Evolutionary conservation across 2,888 invertebrate genomes (phyloP).

Genomic region (Gonocerus acuteangulatus): DNA sequence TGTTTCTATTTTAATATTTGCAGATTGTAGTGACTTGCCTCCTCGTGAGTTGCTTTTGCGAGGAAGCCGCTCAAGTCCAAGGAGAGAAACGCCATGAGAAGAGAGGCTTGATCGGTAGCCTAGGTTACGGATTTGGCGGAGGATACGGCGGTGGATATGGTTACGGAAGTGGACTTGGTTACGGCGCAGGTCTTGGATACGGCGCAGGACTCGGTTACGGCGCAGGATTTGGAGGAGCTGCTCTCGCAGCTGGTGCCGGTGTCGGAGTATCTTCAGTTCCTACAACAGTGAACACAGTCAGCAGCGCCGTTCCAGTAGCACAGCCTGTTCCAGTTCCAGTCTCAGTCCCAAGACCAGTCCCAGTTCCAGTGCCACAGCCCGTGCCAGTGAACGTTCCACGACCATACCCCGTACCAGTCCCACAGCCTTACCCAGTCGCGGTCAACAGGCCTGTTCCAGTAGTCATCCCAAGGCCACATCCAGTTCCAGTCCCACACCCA

Average conservation of each 20-base stretch:
- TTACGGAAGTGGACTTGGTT: neutral
- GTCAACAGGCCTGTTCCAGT: constrained; percentile 51
- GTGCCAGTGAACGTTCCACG: constrained; percentile 51
- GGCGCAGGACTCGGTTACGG: constrained; percentile 1
- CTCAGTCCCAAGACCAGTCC: constrained; percentile 46
- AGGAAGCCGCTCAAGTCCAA: neutral
- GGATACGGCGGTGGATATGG: constrained; percentile 1
- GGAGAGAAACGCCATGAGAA: constrained; percentile 10
- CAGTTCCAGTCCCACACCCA: constrained; percentile 51
- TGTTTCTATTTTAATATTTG: no score
- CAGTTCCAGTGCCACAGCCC: constrained; percentile 50
- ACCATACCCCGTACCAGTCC: constrained; percentile 49
- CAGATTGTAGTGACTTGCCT: constrained; percentile 12
- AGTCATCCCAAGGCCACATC: constrained; percentile 48
- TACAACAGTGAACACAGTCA: constrained; percentile 30
- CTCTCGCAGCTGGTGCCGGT: neutral
- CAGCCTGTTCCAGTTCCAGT: constrained; percentile 48
- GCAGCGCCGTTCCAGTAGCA: constrained; percentile 41
- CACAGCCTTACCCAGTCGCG: constrained; percentile 49
- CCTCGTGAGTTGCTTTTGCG: constrained; percentile 14
- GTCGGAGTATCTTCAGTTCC: constrained; percentile 19
- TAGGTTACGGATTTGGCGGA: constrained; percentile 4
- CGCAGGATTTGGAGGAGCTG: neutral
- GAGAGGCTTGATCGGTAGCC: constrained; percentile 5
- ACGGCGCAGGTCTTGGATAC: neutral